These are phyloP conservation scores for Drosophila austrosaltans DNA, from an alignment of 2,888 invertebrate species.

Conservation along the genomic window DNA sequence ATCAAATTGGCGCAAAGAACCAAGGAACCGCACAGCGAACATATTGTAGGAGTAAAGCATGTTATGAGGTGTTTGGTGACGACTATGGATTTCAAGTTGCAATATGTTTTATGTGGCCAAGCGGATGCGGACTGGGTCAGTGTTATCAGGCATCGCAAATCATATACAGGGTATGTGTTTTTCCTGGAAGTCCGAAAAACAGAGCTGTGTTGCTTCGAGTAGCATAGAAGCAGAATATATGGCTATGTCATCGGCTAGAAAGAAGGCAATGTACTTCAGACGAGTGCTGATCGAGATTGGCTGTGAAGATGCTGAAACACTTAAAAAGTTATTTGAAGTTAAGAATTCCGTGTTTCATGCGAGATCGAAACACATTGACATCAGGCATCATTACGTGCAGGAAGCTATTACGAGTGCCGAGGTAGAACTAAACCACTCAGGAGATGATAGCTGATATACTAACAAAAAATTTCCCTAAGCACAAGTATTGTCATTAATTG, in stretches of 20 bases:
- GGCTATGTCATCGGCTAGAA: constrained; percentile 4
- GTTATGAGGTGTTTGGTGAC: neutral
- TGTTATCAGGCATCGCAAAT: no score
- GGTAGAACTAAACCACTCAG: neutral
- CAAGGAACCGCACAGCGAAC: neutral
- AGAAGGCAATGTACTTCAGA: neutral
- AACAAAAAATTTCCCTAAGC: constrained; percentile 1
- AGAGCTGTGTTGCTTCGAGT: no score
- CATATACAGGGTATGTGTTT: no score
- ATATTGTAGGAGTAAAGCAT: neutral
- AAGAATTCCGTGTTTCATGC: constrained; percentile 6
- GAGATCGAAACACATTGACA: no score
- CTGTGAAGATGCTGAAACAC: neutral
- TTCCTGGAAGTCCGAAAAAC: no score
- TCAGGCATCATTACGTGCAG: no score
- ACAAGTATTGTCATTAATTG: neutral
- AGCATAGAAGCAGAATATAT: neutral
- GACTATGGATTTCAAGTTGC: neutral
- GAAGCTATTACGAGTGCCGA: neutral
- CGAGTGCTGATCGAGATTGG: neutral
- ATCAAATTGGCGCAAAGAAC: constrained; percentile 3
- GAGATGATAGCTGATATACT: constrained; percentile 9
- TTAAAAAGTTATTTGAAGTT: constrained; percentile 10
- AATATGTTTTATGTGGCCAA: neutral
- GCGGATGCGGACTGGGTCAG: neutral